These are phyloP conservation scores for Bactericera cockerelli DNA, from an alignment of 1,140 invertebrate species.

Conservation along the genomic window DNA sequence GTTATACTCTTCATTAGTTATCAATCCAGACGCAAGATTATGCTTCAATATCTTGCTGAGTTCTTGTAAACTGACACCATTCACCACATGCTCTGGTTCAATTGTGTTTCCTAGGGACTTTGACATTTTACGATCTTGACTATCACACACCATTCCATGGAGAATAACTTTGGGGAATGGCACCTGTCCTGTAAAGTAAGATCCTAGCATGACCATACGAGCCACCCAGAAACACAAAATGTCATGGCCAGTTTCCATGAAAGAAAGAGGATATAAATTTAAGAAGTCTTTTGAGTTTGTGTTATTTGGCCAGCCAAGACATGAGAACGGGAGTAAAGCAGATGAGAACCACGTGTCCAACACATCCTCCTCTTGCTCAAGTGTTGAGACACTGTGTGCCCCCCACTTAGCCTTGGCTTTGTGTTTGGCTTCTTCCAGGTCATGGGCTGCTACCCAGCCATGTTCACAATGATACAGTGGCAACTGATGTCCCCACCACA, in stretches of 20 bases:
- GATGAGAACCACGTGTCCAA: conserved; percentile 99
- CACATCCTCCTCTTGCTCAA: conserved; percentile 78
- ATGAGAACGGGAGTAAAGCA: conserved; percentile 76
- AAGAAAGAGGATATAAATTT: conserved; percentile 64
- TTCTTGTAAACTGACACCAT: conserved; percentile 54
- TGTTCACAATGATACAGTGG: conserved; percentile 63
- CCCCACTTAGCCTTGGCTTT: conserved; percentile 41
- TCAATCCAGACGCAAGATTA: conserved; percentile 45
- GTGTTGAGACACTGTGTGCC: conserved; percentile 28
- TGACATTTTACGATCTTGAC: conserved; percentile 97
- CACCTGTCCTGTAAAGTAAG: conserved; percentile 62
- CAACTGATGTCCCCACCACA: conserved; percentile 98
- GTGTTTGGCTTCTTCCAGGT: conserved; percentile 38
- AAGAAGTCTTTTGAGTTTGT: conserved; percentile 30
- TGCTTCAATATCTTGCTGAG: conserved; percentile 39
- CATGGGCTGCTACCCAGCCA: conserved; percentile 49
- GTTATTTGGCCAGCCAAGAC: conserved; percentile 77
- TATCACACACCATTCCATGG: conserved; percentile 90
- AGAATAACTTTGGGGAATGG: conserved; percentile 74
- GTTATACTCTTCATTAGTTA: conserved; percentile 54
- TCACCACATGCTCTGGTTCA: conserved; percentile 81
- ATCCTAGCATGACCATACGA: conserved; percentile 88
- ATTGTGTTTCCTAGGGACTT: conserved; percentile 96
- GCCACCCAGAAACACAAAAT: conserved; percentile 99
- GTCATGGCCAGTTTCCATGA: conserved; percentile 96